Evolutionary conservation across 2,113 vertebrate species (phyloP), one percentile per base, ranked within the genome.

Genomic region (Mola mola): DNA sequence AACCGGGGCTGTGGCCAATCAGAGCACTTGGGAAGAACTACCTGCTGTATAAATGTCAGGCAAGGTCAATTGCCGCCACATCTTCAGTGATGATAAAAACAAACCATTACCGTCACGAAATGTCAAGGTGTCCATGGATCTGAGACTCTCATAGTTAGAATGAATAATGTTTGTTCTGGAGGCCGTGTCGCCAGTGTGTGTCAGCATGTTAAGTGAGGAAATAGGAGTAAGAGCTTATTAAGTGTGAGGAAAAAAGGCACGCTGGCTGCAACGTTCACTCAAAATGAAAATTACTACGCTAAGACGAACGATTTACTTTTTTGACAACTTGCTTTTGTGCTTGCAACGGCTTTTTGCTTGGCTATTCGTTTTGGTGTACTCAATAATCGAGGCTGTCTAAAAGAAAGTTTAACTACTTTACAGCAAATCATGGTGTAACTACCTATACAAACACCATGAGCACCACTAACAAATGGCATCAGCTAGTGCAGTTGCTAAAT

Each of bases 71-170:
- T 86, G 72, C 40, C 9, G 44, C 55, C 20, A 65, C 53, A 78
- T 83, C 75, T 85, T 74, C 71, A 28, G 68, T 40, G 7, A 64
- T 82, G 75, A 85, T 80, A 79, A 83, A 81, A 85, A 80, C 71
- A 79, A 76, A 70, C 77, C 58, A 82, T 81, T 82, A 77, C 84
- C 75, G 79, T 82, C 83, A 55, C 46, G 52, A 75, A 84, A 84
- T 81, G 85, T 84, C 79, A 81, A 37, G 13, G 38, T 25, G 69
- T 69, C 71, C 66, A 70, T 62, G 52, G 76, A 82, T 81, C 66
- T 65, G 53, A 78, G 72, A 61, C 68, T 37, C 31, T 71, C 38
- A 52, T 49, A 29, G 67, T 74, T 66, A 47, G 72, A 52, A 66
- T 26, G 64, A 85, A 80, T 75, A 83, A 72, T 38, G 59, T 85